Evolutionary conservation across 2,113 vertebrate species (phyloP), one percentile per base, ranked within the genome.

Genomic region (Myotis brandtii): DNA sequence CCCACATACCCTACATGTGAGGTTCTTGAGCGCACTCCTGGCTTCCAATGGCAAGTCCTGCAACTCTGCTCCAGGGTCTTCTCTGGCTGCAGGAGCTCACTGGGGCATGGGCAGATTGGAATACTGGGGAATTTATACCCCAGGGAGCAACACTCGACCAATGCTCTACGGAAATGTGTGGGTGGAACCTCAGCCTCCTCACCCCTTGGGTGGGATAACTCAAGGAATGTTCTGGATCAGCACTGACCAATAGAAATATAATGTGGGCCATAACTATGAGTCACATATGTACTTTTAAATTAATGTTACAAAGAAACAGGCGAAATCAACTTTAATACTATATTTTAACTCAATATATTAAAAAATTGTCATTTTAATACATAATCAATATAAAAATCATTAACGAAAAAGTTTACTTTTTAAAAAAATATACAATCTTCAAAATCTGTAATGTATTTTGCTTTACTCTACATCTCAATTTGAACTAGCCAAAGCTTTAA

Each of bases 251-350:
- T 9, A 66, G 89, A 90, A 90, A 48, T 80, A 50, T 4, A 77
- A 62, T 13, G 9, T 43, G 76, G 64, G 37, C 37, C 83, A 46
- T 82, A 6, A 82, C 25, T 73, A 21, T 84, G 93, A 81, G 32
- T 59, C 27, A 11, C 9, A 40, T 30, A 32, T 32, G 13, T 72
- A 30, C 37, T 81, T 94, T 93, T 23, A 85, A 83, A 72, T 77
- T 54, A 86, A 72, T 64, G 69, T 81, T 76, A 76, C 86, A 94
- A 85, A 43, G 84, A 91, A 91, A 40, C 34, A 92, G 32, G 69
- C 16, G 43, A 37, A 80, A 76, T 90, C 13, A 59, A 84, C 52
- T 92, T 95, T 64, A 69, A 43, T 37, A 23, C 21, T 93, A 2
- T 66, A 34, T 92, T 91, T 88, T 89, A 95, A 66, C 40, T 30